Base-by-base conservation (phyloP, 2,113 vertebrate genomes). In the Sapajus apella region DNA sequence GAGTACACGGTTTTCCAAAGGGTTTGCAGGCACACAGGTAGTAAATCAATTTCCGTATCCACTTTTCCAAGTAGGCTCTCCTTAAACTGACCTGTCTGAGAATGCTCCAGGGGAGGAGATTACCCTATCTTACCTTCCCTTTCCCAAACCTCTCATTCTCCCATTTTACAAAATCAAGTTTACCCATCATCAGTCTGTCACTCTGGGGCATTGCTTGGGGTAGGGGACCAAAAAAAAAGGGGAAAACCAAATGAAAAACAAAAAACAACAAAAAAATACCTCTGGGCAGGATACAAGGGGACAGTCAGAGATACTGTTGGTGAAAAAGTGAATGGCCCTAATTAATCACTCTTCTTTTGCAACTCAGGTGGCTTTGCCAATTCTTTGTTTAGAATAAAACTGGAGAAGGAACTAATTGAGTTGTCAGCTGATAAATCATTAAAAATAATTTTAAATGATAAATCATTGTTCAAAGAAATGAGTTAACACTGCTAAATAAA, bases 371-470 rank as follows among this genome's bases (percentile, higher is more conserved):
- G 56, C 25, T 94, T 83, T 93, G 93, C 79, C 83, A 93, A 37
- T 75, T 87, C 61, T 75, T 73, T 73, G 70, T 82, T 92, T 81
- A 75, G 20, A 93, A 89, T 91, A 89, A 95, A 91, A 79, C 1
- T 70, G 61, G 45, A 95, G 30, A 37, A 79, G 73, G 40, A 72
- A 18, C 77, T 91, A 90, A 93, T 23, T 68, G 79, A 87, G 35
- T 52, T 73, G 58, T 84, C 83, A 91, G 68, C 25, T 68, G 90
- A 87, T 56, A 96, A 93, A 95, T 93, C 73, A 93, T 90, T 80
- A 87, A 91, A 96, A 50, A 72, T 86, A 91, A 85, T 76, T 97
- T 97, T 72, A 96, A 93, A 80, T 92, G 76, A 96, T 1, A 70
- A 55, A 82, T 88, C 61, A 75, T 32, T 95, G 43, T 92, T 90